A percentile compares a stretch with the other conserved stretches of the same genome.
phyloP scores from a whole-genome alignment of 2,888 invertebrate species.

The Drymonia ruficornis region DNA sequence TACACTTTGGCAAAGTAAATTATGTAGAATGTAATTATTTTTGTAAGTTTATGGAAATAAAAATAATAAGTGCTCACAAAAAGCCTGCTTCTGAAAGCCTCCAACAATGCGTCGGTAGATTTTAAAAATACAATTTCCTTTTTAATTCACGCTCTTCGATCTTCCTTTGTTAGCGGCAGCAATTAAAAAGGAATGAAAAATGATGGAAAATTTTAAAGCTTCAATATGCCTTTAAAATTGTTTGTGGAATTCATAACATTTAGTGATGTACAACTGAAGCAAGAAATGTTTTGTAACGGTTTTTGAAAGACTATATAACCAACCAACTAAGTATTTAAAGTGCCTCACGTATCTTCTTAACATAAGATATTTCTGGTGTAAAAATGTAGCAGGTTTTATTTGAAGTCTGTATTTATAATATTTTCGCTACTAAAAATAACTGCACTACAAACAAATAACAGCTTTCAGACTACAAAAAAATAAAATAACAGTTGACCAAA shows the following conservation, averaged over 20 bases:
- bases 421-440: too few relatives aligned
- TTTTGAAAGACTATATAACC: neutral
- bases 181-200: slow-evolving; percentile 65
- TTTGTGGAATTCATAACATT: slow-evolving; percentile 24
- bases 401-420: too few relatives aligned
- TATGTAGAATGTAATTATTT: too few relatives aligned
- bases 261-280: neutral
- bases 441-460: too few relatives aligned
- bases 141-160: slow-evolving; percentile 61
- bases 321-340: too few relatives aligned
- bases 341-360: too few relatives aligned
- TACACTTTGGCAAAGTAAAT: too few relatives aligned
- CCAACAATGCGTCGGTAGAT: slow-evolving; percentile 37
- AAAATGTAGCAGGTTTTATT: too few relatives aligned
- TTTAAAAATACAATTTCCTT: slow-evolving; percentile 44
- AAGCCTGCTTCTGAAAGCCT: slow-evolving; percentile 11
- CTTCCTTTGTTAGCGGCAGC: slow-evolving; percentile 63
- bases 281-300: neutral
- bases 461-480: too few relatives aligned
- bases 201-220: slow-evolving; percentile 49
- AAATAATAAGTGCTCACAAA: too few relatives aligned
- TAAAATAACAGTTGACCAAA: neutral
- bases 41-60: neutral
- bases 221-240: slow-evolving; percentile 42
- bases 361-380: too few relatives aligned